Conservation (phyloP, 2,113 vertebrate species). For the Mastomys natalensis region DNA sequence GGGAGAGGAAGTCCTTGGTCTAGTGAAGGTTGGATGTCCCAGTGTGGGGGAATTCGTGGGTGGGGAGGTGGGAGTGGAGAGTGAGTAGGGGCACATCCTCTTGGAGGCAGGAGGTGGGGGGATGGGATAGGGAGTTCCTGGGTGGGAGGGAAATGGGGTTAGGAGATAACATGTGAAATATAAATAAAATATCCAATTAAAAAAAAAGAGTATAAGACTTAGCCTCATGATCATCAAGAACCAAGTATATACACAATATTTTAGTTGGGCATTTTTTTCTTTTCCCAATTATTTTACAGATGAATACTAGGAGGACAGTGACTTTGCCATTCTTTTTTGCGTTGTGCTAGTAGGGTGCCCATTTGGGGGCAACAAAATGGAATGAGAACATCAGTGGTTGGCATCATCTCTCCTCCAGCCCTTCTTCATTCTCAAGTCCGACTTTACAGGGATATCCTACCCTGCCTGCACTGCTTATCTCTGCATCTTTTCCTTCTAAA, state of each 20-base stretch:
- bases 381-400: not conserved
- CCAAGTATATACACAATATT: not conserved
- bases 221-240: not conserved
- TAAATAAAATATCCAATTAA: no score
- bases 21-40: no score
- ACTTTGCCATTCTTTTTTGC: not conserved
- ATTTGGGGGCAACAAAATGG: not conserved
- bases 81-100: no score
- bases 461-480: fast-evolving
- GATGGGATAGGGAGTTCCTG: no score
- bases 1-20: no score
- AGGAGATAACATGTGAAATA: no score
- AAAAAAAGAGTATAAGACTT: not conserved
- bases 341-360: not conserved
- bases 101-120: no score
- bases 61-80: no score
- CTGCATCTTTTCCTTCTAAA: not conserved
- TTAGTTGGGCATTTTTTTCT: not conserved
- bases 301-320: not conserved
- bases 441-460: no score
- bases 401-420: not conserved
- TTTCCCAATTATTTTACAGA: not conserved
- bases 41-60: no score
- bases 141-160: no score
- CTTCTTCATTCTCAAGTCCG: not conserved